phyloP scores from a whole-genome alignment of 2,797 vertebrate species.

The Craterocephalus amniculus region DNA sequence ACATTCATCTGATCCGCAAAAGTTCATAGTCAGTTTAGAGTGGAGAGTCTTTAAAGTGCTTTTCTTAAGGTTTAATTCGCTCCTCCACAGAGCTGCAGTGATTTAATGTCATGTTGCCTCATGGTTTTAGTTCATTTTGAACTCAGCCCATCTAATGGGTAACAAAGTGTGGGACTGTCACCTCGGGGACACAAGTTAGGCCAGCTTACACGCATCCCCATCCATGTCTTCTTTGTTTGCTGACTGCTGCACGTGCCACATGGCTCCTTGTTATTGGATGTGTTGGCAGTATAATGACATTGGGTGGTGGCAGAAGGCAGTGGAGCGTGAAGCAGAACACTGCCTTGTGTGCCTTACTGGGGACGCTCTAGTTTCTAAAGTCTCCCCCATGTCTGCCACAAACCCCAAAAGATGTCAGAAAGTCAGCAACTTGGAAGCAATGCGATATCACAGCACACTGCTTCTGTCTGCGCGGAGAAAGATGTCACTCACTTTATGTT shows the following conservation, averaged over 20 bases:
- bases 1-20: conserved; percentile 62
- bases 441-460: conserved; percentile 67
- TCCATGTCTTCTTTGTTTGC: conserved; percentile 54
- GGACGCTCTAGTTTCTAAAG: conserved; percentile 58
- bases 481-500: conserved; percentile 75
- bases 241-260: conserved; percentile 47
- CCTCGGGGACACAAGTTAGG: conserved; percentile 35
- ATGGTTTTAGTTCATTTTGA: conserved; percentile 8
- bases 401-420: conserved; percentile 70
- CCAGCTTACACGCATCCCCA: conserved; percentile 27
- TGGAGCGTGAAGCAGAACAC: conserved; percentile 69
- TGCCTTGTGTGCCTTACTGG: conserved; percentile 43
- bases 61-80: conserved; percentile 42
- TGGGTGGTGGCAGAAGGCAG: conserved; percentile 66
- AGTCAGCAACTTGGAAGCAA: conserved; percentile 78
- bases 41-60: conserved; percentile 43
- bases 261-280: conserved; percentile 72
- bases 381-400: conserved; percentile 40
- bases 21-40: conserved; percentile 60
- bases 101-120: conserved; percentile 32
- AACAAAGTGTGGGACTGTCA: conserved; percentile 1
- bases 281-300: conserved; percentile 77
- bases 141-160: conserved; percentile 11
- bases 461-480: conserved; percentile 59
- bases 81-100: conserved; percentile 38